Evolutionary conservation across 1,140 invertebrate species (phyloP), one percentile per base, ranked within the genome.

Genomic region (Anoplophora glabripennis): DNA sequence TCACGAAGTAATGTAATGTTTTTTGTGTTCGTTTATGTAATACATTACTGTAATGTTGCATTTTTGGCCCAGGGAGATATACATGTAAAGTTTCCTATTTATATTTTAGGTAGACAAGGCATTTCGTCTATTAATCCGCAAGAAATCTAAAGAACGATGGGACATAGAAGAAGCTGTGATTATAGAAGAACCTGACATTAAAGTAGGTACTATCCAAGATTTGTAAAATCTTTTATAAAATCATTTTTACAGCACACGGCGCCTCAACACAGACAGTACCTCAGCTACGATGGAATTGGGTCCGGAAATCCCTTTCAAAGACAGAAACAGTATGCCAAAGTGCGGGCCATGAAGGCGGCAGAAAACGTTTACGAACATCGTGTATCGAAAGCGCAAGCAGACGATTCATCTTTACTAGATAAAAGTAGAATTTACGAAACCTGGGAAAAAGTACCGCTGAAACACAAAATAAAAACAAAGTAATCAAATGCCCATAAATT

Each of bases 251-350:
- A 89, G 83, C 90, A 94, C 68, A 93, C 88, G 58, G 89, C 89
- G 14, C 91, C 92, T 0, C 92, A 94, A 74, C 93, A 95, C 72
- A 81, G 93, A 28, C 91, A 93, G 69, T 94, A 91, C 72, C 77
- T 95, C 38, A 87, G 80, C 55, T 89, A 85, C 75, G 90, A 90
- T 64, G 89, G 89, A 15, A 73, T 89, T 9, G 92, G 92, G 0
- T 72, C 81, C 49, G 92, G 92, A 0, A 89, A 87, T 7, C 89
- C 86, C 0, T 85, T 79, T 48, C 87, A 92, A 75, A 76, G 92
- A 51, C 80, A 92, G 67, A 88, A 86, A 61, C 87, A 92, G 67
- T 89, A 87, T 75, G 75, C 81, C 10, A 84, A 87, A 69, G 77
- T 84, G 42, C 78, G 84, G 66, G 89, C 89, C 0, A 80, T 84